phyloP scores from a whole-genome alignment of 2,113 vertebrate genomes.

The Catharus bicknelli region DNA sequence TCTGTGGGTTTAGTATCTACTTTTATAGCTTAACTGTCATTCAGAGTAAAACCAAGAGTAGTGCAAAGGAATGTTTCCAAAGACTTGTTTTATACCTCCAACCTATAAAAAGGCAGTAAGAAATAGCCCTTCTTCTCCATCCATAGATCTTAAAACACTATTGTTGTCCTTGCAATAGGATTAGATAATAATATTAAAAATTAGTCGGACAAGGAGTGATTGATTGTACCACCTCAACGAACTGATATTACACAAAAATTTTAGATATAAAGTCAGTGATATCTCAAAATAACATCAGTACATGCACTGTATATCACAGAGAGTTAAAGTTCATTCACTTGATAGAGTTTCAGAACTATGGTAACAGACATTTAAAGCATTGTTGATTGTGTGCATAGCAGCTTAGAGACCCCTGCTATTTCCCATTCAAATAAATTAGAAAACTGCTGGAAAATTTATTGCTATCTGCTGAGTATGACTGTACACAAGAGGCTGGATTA shows the following conservation, averaged over 20 bases:
- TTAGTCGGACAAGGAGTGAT: background rate
- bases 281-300: background rate
- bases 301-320: background rate
- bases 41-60: background rate
- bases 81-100: background rate
- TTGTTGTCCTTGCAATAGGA: background rate
- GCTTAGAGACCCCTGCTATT: background rate
- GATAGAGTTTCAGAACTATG: background rate
- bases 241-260: background rate
- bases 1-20: background rate
- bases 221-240: background rate
- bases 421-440: background rate
- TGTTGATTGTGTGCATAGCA: background rate
- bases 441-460: background rate
- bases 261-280: background rate
- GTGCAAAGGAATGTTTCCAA: background rate
- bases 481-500: background rate
- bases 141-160: background rate
- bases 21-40: background rate
- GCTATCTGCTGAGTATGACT: background rate
- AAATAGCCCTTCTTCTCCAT: background rate
- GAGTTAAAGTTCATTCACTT: background rate
- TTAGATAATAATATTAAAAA: background rate
- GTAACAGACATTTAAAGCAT: background rate
- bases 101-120: background rate